phyloP scores from a whole-genome alignment of 2,888 invertebrate species.

The Conops quadrifasciatus region DNA sequence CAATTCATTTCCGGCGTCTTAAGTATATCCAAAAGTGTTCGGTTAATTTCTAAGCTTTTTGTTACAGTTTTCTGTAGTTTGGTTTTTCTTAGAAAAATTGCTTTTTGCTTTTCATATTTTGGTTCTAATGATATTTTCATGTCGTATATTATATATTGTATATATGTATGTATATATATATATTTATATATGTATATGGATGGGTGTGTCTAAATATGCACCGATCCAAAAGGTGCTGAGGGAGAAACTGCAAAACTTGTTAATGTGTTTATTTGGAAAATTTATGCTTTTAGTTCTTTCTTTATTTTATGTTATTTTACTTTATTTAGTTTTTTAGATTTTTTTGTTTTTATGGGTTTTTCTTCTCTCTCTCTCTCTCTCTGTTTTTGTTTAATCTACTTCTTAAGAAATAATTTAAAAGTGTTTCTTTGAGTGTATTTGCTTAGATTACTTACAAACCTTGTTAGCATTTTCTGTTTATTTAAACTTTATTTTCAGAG shows the following conservation, averaged over 20 bases:
- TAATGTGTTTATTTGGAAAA: too few species aligned
- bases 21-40: constrained; percentile 22
- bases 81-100: constrained; percentile 27
- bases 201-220: too few species aligned
- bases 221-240: too few species aligned
- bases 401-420: too few species aligned
- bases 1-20: neutral
- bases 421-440: neutral
- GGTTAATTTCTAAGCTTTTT: constrained; percentile 13
- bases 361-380: neutral
- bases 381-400: neutral
- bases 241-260: too few species aligned
- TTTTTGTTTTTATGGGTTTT: neutral
- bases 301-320: neutral
- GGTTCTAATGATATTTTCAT: neutral
- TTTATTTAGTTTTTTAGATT: neutral
- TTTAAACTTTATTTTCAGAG: constrained; percentile 10
- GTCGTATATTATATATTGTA: too few species aligned
- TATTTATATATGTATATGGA: too few species aligned
- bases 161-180: too few species aligned
- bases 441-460: neutral
- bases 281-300: too few species aligned
- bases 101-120: neutral
- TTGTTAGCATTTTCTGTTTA: constrained; percentile 19
- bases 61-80: neutral